Evolutionary conservation across 2,113 vertebrate genomes (phyloP), one percentile per base, ranked within the genome.

Genomic region (Myanophis thanlyinensis): DNA sequence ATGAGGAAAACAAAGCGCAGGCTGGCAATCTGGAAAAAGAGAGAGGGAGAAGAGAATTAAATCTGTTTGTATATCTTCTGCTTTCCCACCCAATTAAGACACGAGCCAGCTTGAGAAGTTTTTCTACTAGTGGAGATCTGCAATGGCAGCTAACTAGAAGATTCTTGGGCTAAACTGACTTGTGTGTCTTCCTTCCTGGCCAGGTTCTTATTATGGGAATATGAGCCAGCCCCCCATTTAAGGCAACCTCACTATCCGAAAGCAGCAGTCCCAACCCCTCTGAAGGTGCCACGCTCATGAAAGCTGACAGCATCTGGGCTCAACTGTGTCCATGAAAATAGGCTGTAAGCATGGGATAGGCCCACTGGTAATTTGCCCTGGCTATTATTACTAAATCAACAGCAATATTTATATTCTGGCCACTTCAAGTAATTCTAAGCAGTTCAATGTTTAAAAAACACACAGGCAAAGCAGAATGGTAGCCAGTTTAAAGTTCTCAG

Each of bases 1-100:
- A 99, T 99, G 91, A 99, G 98, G 97, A 99, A 99, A 93, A 99
- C 99, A 23, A 99, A 99, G 85, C 99, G 98, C 62, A 99, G 98
- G 88, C 99, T 98, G 95, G 99, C 98, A 40, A 99, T 99, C 99
- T 99, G 91, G 49, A 15, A 52, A 10, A 0, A 3, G 27, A 27
- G 54, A 93, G 11, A 22, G 73, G 18, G 35, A 85, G 20, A 25
- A 49, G 1, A 88, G 51, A 52, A 48, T 3, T 4, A 12, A 15
- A 11, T 10, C 53, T 12, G 3, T 8, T 23, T 47, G 9, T 13
- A 9, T 5, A 22, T 35, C 59, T 35, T 12, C 25, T 46, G 6
- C 5, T 47, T 88, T 44, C 15, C 4, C 13, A 27, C 46, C 27
- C 18, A 27, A 15, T 11, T 67, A 48, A 84, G 11, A 13, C 48